Conservation (phyloP, 2,888 invertebrate genomes). For the Drymonia ruficornis region DNA sequence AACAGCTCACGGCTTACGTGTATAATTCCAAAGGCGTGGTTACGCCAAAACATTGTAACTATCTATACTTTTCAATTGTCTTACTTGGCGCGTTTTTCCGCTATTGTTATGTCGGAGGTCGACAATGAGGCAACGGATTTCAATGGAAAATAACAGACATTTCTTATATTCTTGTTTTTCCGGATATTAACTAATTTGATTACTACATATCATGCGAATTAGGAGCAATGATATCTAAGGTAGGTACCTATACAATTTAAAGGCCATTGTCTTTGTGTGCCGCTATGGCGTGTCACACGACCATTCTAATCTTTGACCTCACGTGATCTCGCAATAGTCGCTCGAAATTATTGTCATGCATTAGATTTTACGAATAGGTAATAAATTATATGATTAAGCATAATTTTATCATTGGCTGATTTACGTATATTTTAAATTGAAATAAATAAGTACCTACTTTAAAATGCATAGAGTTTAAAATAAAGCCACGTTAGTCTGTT, state of each 20-base stretch:
- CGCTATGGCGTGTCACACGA: background rate
- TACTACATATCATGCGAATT: conserved; percentile 7
- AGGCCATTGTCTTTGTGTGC: background rate
- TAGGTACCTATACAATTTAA: background rate
- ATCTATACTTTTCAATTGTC: conserved; percentile 7
- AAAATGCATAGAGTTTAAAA: background rate
- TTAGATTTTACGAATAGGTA: background rate
- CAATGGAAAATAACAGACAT: conserved; percentile 25
- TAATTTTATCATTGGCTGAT: background rate
- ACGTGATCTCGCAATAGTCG: background rate
- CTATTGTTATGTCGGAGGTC: conserved; percentile 36
- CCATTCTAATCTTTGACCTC: background rate
- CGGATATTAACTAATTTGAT: conserved; percentile 12
- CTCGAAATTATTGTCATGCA: background rate
- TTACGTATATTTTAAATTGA: background rate
- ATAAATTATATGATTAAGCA: too few relatives aligned
- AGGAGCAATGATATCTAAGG: background rate
- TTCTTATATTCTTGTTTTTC: conserved; percentile 25
- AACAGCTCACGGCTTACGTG: background rate
- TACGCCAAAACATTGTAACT: conserved; percentile 15
- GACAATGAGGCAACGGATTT: conserved; percentile 26
- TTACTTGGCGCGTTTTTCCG: conserved; percentile 21
- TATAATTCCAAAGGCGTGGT: conserved; percentile 13
- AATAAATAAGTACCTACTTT: too few relatives aligned
- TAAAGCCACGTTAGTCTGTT: too few relatives aligned